A percentile compares a stretch with the other conserved stretches of the same genome.
Evolutionary conservation across 2,113 vertebrate genomes (phyloP).

Genomic region (Ascaphus truei): DNA sequence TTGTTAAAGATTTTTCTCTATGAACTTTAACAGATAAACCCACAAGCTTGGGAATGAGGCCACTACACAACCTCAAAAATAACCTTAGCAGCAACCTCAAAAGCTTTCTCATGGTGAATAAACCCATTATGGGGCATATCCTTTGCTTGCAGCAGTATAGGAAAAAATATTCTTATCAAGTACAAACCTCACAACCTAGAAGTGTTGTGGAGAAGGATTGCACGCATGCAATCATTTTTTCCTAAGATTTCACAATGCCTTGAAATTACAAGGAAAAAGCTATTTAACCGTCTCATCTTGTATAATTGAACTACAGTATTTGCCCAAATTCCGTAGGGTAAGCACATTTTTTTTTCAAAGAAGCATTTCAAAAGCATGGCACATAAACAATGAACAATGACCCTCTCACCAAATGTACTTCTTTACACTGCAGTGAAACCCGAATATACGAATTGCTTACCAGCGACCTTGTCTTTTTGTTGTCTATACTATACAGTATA

Average conservation of each 20-base stretch:
- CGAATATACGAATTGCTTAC: no score
- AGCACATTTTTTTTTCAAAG: no score
- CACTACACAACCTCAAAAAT: constrained; percentile 10
- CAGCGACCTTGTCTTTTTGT: no score
- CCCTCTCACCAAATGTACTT: no score
- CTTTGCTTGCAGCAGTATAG: constrained; percentile 14
- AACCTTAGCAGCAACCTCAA: constrained; percentile 14
- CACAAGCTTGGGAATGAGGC: not conserved
- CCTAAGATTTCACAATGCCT: not conserved
- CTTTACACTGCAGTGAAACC: no score
- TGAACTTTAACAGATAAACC: not conserved
- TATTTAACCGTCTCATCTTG: not conserved
- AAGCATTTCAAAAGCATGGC: no score
- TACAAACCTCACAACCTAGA: not conserved
- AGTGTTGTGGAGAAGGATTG: not conserved
- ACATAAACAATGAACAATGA: no score
- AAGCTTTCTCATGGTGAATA: constrained; percentile 13
- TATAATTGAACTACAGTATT: not conserved
- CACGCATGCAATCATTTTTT: not conserved
- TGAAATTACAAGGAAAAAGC: not conserved
- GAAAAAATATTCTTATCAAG: constrained; percentile 6
- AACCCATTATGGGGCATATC: constrained; percentile 24
- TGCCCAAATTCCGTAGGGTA: not conserved
- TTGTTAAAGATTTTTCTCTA: not conserved
- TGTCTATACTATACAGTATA: no score